Conservation (phyloP, 2,888 invertebrate genomes). For the Darwinula stevensoni region DNA sequence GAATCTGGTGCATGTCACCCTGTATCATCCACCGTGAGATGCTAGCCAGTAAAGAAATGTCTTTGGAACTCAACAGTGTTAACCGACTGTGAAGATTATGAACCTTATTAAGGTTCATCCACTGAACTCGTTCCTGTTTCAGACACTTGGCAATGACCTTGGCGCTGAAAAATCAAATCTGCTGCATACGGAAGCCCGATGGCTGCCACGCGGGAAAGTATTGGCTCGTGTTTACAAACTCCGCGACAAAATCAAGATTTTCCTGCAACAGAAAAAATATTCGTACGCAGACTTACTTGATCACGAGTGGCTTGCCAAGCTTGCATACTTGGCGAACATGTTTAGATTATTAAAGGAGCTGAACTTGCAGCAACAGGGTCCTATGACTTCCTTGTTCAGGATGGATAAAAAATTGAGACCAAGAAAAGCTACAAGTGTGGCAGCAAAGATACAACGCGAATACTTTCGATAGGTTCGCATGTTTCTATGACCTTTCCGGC, state of each 20-base stretch:
- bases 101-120: slow-evolving; percentile 7
- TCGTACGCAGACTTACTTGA: neutral
- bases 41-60: slow-evolving; percentile 7
- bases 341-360: slow-evolving; percentile 7
- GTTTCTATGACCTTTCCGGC: too few species aligned
- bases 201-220: slow-evolving; percentile 8
- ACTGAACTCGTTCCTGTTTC: slow-evolving; percentile 9
- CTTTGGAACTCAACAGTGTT: slow-evolving; percentile 8
- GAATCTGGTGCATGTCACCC: too few species aligned
- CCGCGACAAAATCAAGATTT: slow-evolving; percentile 5
- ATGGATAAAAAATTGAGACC: slow-evolving; percentile 6
- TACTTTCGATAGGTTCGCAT: neutral
- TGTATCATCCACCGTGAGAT: slow-evolving; percentile 7
- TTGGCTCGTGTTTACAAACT: slow-evolving; percentile 7
- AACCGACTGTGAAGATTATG: slow-evolving; percentile 6
- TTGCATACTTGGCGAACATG: slow-evolving; percentile 7
- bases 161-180: slow-evolving; percentile 6
- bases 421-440: slow-evolving; percentile 6
- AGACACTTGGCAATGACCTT: slow-evolving; percentile 7
- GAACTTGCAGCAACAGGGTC: slow-evolving; percentile 6
- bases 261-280: slow-evolving; percentile 7
- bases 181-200: slow-evolving; percentile 8
- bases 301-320: slow-evolving; percentile 3
- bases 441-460: slow-evolving; percentile 5
- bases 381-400: slow-evolving; percentile 6